Percentiles rank a stretch among this genome's conserved stretches.
These are phyloP conservation scores for Peromyscus leucopus DNA, from an alignment of 2,113 vertebrate species.

Conservation along the genomic window DNA sequence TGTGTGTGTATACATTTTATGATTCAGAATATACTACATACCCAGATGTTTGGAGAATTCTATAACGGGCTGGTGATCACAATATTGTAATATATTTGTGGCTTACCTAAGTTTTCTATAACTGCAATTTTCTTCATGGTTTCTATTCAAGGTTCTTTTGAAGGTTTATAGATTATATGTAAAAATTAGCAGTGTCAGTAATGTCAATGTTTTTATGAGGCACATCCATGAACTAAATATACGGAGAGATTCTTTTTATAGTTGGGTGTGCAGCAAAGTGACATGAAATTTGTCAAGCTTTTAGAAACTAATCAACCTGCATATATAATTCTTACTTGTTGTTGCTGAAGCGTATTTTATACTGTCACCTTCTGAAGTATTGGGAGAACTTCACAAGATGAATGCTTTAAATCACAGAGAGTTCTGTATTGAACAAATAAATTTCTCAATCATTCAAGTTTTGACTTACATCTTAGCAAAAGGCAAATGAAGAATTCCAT, in stretches of 20 bases:
- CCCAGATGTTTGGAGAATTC: not conserved
- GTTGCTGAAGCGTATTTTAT: not conserved
- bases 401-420: not conserved
- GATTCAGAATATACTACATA: not conserved
- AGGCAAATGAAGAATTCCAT: not conserved
- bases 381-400: not conserved
- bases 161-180: not conserved
- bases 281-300: conserved; percentile 1
- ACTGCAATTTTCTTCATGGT: not conserved
- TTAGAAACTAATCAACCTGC: not conserved
- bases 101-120: not conserved
- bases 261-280: not conserved
- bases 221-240: not conserved
- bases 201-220: not conserved
- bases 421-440: not conserved
- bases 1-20: not conserved
- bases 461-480: not conserved
- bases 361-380: not conserved
- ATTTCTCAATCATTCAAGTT: not conserved
- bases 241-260: not conserved
- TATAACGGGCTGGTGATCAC: not conserved
- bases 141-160: not conserved
- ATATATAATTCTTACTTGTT: not conserved
- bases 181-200: not conserved
- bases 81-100: not conserved